These are phyloP conservation scores for Urocitellus parryii DNA, from an alignment of 2,113 vertebrate species.

Conservation along the genomic window DNA sequence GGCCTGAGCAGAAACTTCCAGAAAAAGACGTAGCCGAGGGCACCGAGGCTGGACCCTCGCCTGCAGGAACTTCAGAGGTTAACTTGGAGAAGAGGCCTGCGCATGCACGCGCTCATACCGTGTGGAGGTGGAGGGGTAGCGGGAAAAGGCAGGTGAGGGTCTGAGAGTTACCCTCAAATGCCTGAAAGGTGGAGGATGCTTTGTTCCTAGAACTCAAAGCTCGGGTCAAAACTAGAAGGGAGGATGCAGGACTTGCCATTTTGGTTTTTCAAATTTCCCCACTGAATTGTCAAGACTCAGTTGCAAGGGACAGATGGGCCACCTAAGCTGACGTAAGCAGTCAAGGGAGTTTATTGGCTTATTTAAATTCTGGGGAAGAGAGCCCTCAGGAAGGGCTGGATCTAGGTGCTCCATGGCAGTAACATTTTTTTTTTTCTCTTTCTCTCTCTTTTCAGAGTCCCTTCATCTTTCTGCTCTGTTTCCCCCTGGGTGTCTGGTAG, in stretches of 20 bases:
- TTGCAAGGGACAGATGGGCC: not conserved
- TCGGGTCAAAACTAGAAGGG: not conserved
- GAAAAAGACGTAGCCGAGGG: not conserved
- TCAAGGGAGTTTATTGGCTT: not conserved
- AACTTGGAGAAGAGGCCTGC: not conserved
- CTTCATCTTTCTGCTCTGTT: not conserved
- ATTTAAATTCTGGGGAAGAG: fast-evolving
- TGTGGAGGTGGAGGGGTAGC: not conserved
- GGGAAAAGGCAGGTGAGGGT: not conserved
- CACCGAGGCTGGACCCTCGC: not conserved
- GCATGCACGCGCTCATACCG: too few species aligned
- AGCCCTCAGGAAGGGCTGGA: not conserved
- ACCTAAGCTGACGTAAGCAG: not conserved
- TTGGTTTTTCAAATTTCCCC: not conserved
- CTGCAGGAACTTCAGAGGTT: not conserved
- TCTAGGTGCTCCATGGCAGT: not conserved
- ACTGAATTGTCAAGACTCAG: not conserved
- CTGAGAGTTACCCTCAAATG: not conserved
- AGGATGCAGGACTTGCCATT: not conserved
- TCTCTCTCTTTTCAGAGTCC: not conserved
- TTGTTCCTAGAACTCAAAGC: not conserved
- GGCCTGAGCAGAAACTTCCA: not conserved
- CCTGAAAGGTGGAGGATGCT: not conserved
- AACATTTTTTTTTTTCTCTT: not conserved
- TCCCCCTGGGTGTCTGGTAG: not conserved